Percentiles rank a stretch among this genome's conserved stretches.
Evolutionary conservation across 2,888 invertebrate genomes (phyloP).

Genomic region (Callyntrura sp.): DNA sequence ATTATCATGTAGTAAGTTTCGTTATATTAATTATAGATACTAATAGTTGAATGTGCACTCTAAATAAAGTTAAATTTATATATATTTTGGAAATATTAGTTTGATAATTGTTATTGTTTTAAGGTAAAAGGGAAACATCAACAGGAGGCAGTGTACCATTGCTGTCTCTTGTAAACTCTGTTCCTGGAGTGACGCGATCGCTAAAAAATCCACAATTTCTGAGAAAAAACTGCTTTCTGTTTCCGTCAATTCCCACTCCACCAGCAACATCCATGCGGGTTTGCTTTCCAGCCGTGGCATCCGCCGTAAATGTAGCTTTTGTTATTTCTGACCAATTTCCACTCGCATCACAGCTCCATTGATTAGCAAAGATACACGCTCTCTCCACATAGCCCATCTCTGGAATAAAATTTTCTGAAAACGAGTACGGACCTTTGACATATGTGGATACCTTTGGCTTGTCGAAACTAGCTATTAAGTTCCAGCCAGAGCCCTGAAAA

Average conservation of each 20-base stretch:
- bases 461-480: slow-evolving; percentile 78
- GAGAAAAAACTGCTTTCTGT: slow-evolving; percentile 73
- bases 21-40: no score
- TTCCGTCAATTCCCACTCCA: slow-evolving; percentile 69
- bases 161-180: slow-evolving; percentile 47
- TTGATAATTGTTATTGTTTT: no score
- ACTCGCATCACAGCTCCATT: slow-evolving; percentile 73
- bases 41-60: no score
- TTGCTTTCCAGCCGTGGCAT: slow-evolving; percentile 73
- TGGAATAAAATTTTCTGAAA: slow-evolving; percentile 82
- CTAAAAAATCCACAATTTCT: slow-evolving; percentile 70
- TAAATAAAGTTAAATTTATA: no score
- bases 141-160: slow-evolving; percentile 45
- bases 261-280: slow-evolving; percentile 79
- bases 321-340: slow-evolving; percentile 80
- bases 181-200: slow-evolving; percentile 71
- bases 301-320: slow-evolving; percentile 77
- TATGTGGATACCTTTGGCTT: slow-evolving; percentile 79
- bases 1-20: no score
- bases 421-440: slow-evolving; percentile 76
- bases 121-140: slow-evolving; percentile 31
- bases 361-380: slow-evolving; percentile 76
- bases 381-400: slow-evolving; percentile 78
- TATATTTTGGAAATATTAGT: no score
- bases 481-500: slow-evolving; percentile 77